Evolutionary conservation across 2,113 vertebrate genomes (phyloP).

Genomic region (Pardalotus punctatus): DNA sequence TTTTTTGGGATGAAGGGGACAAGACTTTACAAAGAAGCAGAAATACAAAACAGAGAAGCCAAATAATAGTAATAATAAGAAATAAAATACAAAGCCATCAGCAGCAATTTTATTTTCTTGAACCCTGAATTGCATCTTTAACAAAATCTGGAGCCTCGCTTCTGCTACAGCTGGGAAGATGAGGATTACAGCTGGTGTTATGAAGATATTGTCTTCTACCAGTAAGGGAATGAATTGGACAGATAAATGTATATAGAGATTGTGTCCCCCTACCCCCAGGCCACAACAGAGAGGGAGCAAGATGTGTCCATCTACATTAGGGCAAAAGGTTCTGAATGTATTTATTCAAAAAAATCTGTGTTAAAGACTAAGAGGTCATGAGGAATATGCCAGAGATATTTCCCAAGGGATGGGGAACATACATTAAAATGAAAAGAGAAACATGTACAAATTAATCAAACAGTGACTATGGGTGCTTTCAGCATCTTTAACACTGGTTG

Average conservation of each 20-base stretch:
- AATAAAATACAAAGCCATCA: not conserved
- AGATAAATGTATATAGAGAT: not conserved
- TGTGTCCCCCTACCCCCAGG: not conserved
- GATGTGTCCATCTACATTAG: not conserved
- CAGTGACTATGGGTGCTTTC: slow-evolving; percentile 47
- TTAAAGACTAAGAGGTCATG: slow-evolving; percentile 38
- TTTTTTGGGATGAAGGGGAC: fast-evolving
- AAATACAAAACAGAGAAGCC: fast-evolving
- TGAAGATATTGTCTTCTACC: not conserved
- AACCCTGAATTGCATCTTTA: not conserved
- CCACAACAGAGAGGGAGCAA: not conserved
- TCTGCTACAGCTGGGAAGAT: not conserved
- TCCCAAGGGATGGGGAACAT: slow-evolving; percentile 35
- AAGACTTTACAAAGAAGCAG: not conserved
- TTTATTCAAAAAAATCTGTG: slow-evolving; percentile 50
- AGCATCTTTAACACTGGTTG: slow-evolving; percentile 63
- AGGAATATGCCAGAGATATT: slow-evolving; percentile 26
- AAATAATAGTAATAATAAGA: not conserved
- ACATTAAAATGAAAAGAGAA: slow-evolving; percentile 60
- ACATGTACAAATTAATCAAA: slow-evolving; percentile 63
- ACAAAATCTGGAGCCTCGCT: not conserved
- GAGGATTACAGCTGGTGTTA: not conserved
- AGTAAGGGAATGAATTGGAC: not conserved
- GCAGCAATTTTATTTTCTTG: not conserved
- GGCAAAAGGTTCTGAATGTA: slow-evolving; percentile 22